A percentile compares a stretch with the other conserved stretches of the same genome.
These are phyloP conservation scores for Lamellibrachia satsuma DNA, from an alignment of 2,888 invertebrate species.

Conservation along the genomic window DNA sequence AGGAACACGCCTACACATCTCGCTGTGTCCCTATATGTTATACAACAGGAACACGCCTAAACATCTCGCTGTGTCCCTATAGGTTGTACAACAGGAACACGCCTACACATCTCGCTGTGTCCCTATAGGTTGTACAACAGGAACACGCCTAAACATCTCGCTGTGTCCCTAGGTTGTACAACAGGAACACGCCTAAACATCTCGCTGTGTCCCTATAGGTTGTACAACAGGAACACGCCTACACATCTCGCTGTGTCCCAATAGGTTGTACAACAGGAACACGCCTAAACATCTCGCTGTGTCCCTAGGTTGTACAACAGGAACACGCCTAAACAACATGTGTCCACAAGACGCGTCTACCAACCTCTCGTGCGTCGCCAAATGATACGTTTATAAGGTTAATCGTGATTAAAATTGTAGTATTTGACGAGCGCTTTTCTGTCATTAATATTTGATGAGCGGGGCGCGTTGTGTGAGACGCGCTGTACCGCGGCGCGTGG, in stretches of 20 bases:
- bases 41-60: too few species aligned
- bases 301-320: too few species aligned
- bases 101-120: not conserved
- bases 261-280: not conserved
- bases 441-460: not conserved
- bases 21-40: too few species aligned
- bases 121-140: too few species aligned
- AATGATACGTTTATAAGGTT: not conserved
- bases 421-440: not conserved
- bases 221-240: too few species aligned
- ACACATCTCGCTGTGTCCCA: too few species aligned
- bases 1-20: too few species aligned
- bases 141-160: too few species aligned
- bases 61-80: too few species aligned
- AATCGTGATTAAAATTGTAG: not conserved
- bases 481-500: not conserved
- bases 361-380: not conserved
- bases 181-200: too few species aligned
- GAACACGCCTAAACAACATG: not conserved
- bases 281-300: not conserved
- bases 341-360: not conserved
- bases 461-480: not conserved
- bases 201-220: too few species aligned
- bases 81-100: not conserved
- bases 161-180: too few species aligned